Conservation (phyloP, 2,113 vertebrate species). For the Laticauda laticaudata region DNA sequence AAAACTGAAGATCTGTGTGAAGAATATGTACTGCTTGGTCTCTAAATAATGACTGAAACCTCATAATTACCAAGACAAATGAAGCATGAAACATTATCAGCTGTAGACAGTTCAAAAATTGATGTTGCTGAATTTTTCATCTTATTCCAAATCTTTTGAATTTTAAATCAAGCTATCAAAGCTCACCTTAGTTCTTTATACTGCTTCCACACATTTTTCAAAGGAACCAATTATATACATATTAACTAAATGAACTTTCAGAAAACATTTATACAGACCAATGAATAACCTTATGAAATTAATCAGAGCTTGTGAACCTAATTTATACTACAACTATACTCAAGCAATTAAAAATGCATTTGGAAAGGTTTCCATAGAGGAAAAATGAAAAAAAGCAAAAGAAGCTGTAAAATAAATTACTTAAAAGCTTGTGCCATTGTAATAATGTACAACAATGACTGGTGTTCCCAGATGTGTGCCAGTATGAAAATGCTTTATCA, state of each 20-base stretch:
- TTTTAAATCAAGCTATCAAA: conserved; percentile 38
- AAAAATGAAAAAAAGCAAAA: not conserved
- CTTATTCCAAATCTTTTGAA: conserved; percentile 33
- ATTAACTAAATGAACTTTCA: not conserved
- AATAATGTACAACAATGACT: not conserved
- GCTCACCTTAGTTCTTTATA: conserved; percentile 39
- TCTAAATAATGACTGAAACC: conserved; percentile 49
- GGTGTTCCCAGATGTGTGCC: not conserved
- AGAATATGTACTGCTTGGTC: conserved; percentile 38
- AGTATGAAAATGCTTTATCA: not conserved
- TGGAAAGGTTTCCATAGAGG: not conserved
- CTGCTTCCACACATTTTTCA: not conserved
- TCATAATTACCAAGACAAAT: conserved; percentile 57
- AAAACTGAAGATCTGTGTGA: conserved; percentile 33
- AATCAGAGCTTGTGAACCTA: not conserved
- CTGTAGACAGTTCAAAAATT: conserved; percentile 34
- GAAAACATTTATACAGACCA: conserved; percentile 8
- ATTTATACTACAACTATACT: not conserved
- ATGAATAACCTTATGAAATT: conserved; percentile 2
- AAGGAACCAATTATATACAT: not conserved
- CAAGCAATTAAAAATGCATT: conserved; percentile 1
- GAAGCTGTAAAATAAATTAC: not conserved
- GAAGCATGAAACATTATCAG: conserved; percentile 51
- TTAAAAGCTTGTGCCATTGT: not conserved
- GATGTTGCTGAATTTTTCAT: conserved; percentile 48